Conservation (phyloP, 2,113 vertebrate species). For the Pagrus major region DNA sequence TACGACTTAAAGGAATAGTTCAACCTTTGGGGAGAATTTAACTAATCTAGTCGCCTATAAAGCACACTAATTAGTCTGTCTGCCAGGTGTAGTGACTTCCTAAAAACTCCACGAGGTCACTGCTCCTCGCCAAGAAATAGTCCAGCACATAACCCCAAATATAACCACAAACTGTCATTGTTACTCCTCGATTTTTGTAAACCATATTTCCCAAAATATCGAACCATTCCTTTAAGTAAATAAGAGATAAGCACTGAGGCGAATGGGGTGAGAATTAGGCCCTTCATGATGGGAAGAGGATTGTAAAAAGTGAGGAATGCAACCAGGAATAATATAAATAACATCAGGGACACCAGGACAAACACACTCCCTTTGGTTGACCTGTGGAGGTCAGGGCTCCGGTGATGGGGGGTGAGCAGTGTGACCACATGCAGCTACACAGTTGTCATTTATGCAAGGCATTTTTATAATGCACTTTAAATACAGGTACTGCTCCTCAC, state of each 20-base stretch:
- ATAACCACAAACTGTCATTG: not conserved
- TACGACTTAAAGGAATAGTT: not conserved
- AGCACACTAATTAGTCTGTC: not conserved
- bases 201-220: not conserved
- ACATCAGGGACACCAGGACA: constrained; percentile 10
- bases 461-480: constrained; percentile 59
- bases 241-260: too few relatives aligned
- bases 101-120: not conserved
- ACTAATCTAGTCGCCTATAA: not conserved
- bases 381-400: constrained; percentile 16
- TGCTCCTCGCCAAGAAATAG: constrained; percentile 5
- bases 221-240: not conserved
- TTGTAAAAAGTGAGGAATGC: constrained; percentile 15
- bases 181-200: not conserved
- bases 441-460: constrained; percentile 38
- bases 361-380: constrained; percentile 38
- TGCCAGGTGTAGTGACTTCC: not conserved
- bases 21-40: not conserved
- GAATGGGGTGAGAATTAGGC: not conserved
- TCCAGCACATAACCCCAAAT: not conserved
- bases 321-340: constrained; percentile 2
- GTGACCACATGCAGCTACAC: constrained; percentile 18
- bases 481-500: constrained; percentile 21
- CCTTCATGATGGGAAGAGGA: not conserved
- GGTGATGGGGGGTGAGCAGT: not conserved